Conservation (phyloP, 2,888 invertebrate species). For the Metalampra italica region DNA sequence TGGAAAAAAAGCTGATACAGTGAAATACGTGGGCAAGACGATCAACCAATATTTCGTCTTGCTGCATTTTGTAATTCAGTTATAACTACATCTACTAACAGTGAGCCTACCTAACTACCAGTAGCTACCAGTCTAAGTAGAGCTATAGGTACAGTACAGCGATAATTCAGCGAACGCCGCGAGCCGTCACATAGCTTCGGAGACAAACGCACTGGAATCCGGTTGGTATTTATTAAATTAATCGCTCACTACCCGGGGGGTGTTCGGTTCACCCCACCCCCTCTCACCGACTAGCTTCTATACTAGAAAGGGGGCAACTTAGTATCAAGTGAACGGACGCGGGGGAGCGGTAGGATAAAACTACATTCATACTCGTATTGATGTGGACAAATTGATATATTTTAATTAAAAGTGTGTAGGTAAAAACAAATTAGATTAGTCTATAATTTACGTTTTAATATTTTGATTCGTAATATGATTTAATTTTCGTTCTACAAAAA, state of each 20-base stretch:
- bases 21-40: too few relatives aligned
- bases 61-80: too few relatives aligned
- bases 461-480: too few relatives aligned
- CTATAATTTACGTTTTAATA: too few relatives aligned
- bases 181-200: constrained; percentile 49
- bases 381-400: too few relatives aligned
- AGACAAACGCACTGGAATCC: constrained; percentile 67
- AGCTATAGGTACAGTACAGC: not conserved
- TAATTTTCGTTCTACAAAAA: too few relatives aligned
- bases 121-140: not conserved
- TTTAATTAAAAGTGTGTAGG: too few relatives aligned
- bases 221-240: constrained; percentile 70
- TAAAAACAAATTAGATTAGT: too few relatives aligned
- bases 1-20: too few relatives aligned
- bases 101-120: too few relatives aligned
- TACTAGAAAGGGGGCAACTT: not conserved
- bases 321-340: not conserved
- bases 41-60: too few relatives aligned
- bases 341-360: not conserved
- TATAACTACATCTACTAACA: too few relatives aligned
- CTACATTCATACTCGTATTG: not conserved
- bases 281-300: constrained; percentile 12
- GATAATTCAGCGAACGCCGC: constrained; percentile 17
- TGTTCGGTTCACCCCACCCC: constrained; percentile 11
- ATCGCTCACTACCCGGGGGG: constrained; percentile 31